Evolutionary conservation across 2,888 invertebrate genomes (phyloP).

Genomic region (Camptogramma bilineatum): DNA sequence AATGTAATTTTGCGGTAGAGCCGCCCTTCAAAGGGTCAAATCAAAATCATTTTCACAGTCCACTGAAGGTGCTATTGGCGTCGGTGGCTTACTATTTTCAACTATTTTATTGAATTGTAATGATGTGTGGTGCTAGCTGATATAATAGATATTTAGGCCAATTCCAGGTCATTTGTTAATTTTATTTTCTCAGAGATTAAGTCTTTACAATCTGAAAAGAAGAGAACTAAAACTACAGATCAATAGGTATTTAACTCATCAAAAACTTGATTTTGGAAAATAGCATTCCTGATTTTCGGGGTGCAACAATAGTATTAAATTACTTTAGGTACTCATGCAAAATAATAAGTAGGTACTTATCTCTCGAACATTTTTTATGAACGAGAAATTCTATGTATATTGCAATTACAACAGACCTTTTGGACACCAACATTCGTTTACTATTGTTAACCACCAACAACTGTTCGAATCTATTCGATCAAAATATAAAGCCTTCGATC

Average conservation of each 20-base stretch:
- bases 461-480: slow-evolving; percentile 10
- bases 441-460: slow-evolving; percentile 6
- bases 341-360: too few relatives aligned
- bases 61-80: slow-evolving; percentile 72
- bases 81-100: slow-evolving; percentile 33
- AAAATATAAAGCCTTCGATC: slow-evolving; percentile 24
- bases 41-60: slow-evolving; percentile 85
- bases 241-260: too few relatives aligned
- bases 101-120: slow-evolving; percentile 35
- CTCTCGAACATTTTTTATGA: too few relatives aligned
- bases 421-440: background rate
- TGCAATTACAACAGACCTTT: background rate
- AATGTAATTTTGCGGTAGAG: slow-evolving; percentile 83
- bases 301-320: too few relatives aligned
- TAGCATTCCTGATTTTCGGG: too few relatives aligned
- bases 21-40: slow-evolving; percentile 83
- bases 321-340: too few relatives aligned
- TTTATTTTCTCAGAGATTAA: too few relatives aligned
- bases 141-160: background rate
- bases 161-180: background rate
- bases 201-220: too few relatives aligned
- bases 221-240: too few relatives aligned
- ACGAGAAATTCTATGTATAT: too few relatives aligned
- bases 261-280: too few relatives aligned
- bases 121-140: slow-evolving; percentile 12